Conservation (phyloP, 2,888 invertebrate genomes). For the Drosophila borealis region DNA sequence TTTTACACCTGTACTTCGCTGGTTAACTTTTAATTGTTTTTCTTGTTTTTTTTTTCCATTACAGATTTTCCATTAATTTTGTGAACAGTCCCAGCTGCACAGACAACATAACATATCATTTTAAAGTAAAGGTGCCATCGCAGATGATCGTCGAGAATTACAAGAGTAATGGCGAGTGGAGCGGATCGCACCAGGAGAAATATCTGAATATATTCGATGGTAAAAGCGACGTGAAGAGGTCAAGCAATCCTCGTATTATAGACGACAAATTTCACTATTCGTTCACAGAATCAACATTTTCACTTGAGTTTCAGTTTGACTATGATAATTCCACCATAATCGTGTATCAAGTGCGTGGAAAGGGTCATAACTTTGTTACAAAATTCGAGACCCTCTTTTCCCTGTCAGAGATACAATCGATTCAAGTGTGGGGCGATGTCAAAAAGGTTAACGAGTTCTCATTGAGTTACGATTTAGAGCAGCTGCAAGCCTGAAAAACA, state of each 20-base stretch:
- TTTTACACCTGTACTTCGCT: conserved; percentile 18
- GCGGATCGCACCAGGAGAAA: conserved; percentile 70
- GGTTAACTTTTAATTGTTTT: neutral
- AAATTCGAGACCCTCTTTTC: conserved; percentile 73
- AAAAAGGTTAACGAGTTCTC: conserved; percentile 80
- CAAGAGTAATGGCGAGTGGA: conserved; percentile 82
- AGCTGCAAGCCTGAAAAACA: conserved; percentile 7
- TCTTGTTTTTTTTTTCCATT: conserved; percentile 1
- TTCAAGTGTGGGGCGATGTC: conserved; percentile 85
- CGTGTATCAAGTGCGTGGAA: conserved; percentile 77
- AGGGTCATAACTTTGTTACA: conserved; percentile 75
- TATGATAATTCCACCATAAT: conserved; percentile 61
- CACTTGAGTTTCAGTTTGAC: conserved; percentile 81
- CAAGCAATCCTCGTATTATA: conserved; percentile 34
- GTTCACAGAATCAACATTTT: conserved; percentile 82
- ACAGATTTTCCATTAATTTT: conserved; percentile 84
- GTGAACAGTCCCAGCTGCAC: conserved; percentile 75
- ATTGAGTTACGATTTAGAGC: conserved; percentile 72
- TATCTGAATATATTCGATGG: conserved; percentile 75
- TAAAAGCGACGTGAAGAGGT: conserved; percentile 51
- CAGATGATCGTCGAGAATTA: conserved; percentile 80
- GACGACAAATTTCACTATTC: conserved; percentile 62
- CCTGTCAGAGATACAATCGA: conserved; percentile 77
- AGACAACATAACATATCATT: conserved; percentile 82
- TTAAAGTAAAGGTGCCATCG: conserved; percentile 76